phyloP scores from a whole-genome alignment of 2,888 invertebrate genomes.

The Pherbina coryleti region DNA sequence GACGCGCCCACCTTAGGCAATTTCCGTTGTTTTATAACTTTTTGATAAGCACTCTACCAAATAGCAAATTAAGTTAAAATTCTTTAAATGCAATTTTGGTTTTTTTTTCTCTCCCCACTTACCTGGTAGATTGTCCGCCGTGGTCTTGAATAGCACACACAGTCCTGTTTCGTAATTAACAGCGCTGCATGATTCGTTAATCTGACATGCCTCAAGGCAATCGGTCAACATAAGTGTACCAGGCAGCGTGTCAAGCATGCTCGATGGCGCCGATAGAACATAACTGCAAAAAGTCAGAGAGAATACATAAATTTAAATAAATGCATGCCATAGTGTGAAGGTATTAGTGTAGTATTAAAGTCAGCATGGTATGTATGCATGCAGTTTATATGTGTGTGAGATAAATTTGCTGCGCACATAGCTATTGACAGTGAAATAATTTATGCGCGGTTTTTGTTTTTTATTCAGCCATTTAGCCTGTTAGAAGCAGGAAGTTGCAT shows the following conservation, averaged over 20 bases:
- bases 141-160: conserved; percentile 91
- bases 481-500: not conserved
- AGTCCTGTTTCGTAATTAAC: conserved; percentile 96
- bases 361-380: not conserved
- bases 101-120: conserved; percentile 60
- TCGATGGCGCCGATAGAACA: conserved; percentile 91
- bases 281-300: conserved; percentile 71
- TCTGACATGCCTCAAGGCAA: conserved; percentile 92
- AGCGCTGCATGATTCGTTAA: conserved; percentile 90
- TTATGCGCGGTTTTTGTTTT: not conserved
- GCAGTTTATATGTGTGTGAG: not conserved
- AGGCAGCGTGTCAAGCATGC: conserved; percentile 89
- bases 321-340: not conserved
- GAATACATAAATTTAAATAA: not conserved
- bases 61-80: not conserved
- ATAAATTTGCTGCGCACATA: conserved; percentile 25
- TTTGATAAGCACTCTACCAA: too few relatives aligned
- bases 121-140: conserved; percentile 92
- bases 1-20: too few relatives aligned
- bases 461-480: not conserved
- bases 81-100: not conserved
- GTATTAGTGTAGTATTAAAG: not conserved
- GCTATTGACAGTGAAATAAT: conserved; percentile 30
- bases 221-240: conserved; percentile 94
- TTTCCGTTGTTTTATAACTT: too few relatives aligned